Base-by-base conservation (phyloP, 2,888 invertebrate genomes). In the Polymixis lichenea region DNA sequence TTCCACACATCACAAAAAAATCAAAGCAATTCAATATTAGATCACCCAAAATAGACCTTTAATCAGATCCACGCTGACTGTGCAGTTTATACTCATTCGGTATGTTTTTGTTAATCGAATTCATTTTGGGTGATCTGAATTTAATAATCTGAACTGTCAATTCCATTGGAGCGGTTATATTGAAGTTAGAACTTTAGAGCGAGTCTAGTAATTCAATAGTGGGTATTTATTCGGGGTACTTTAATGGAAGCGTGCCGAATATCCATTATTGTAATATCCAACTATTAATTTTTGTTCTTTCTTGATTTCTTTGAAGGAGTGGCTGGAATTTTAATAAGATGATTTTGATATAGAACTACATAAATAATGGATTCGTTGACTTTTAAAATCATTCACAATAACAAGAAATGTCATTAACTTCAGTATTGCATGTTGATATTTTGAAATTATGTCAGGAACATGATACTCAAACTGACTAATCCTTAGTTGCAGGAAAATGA, bases 141-240 rank as follows among this genome's bases (percentile, higher is more conserved):
- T 77, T 71, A 80, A 82, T 80, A 43, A 68, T 60, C 19, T 13
- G 25, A 55, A 53, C 64, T 72, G 83, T 77, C 77, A 77, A 55
- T 65, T 13, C 66, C 67, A 71, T 61, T 77, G 49, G 53, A 71
- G 64, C n/a, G 15, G 28, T 51, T 67, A 22, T 58, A 68, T 67
- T 77, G 25, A 15, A 62, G 38, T 55, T 28, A 53, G 38, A 49
- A 64, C 32, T 81, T 67, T 19, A 15, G 15, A 70, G 25, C n/a
- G 58, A 70, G 32, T 61, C 46, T 68, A 66, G 55, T 76, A 66
- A 80, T 71, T 71, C 22, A 15, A 82, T 66, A 75, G 25, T 56
- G 8, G 13, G 28, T 43, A 68, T 56, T 82, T 38, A 32, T 28
- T 56, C 6, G 9, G 8, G 82, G 58, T 58, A 19, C 11, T 56